phyloP scores from a whole-genome alignment of 2,888 invertebrate genomes.

The Hypsopygia costalis region DNA sequence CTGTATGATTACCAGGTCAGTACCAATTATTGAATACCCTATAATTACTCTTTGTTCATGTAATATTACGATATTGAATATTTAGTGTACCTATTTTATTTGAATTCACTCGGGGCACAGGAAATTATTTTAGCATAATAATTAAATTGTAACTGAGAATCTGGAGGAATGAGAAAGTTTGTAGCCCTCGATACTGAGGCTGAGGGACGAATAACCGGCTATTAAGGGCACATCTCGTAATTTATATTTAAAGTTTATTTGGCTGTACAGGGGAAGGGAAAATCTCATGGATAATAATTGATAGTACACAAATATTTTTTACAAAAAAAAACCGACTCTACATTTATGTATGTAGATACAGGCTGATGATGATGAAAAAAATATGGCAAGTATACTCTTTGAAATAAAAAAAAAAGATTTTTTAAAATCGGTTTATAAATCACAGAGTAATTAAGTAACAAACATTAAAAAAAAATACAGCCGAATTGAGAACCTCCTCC shows the following conservation, averaged over 20 bases:
- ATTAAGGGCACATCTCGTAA: neutral
- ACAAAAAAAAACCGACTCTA: too few relatives aligned
- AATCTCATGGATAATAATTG: too few relatives aligned
- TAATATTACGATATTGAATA: neutral
- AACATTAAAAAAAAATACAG: too few relatives aligned
- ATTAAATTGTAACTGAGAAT: neutral
- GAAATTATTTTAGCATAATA: conserved; percentile 1
- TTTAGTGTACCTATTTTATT: too few relatives aligned
- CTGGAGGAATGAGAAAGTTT: neutral
- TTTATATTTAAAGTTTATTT: neutral
- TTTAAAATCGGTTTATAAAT: too few relatives aligned
- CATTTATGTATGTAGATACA: too few relatives aligned
- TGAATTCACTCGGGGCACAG: neutral
- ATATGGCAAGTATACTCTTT: too few relatives aligned
- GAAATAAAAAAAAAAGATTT: too few relatives aligned
- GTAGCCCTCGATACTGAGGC: neutral
- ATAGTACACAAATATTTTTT: too few relatives aligned
- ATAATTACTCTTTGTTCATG: neutral
- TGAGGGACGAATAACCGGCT: neutral
- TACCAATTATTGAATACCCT: neutral
- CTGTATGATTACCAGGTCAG: neutral
- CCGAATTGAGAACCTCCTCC: too few relatives aligned
- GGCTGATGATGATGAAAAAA: too few relatives aligned
- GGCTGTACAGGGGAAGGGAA: neutral
- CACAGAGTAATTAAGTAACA: too few relatives aligned